phyloP scores from a whole-genome alignment of 2,888 invertebrate species.

The Entomobrya multifasciata region DNA sequence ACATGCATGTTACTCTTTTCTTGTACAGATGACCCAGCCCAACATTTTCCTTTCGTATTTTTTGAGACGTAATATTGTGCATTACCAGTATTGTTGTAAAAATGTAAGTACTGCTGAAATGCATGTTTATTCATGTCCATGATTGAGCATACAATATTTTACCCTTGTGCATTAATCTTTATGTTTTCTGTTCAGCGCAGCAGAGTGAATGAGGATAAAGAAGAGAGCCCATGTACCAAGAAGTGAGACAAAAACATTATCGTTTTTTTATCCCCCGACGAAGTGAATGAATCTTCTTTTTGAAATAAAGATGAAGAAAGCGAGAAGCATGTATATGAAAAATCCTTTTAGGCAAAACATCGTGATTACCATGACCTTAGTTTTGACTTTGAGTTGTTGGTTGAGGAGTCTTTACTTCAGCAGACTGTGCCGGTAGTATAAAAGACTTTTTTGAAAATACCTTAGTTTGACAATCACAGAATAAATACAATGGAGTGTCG shows the following conservation, averaged over 20 bases:
- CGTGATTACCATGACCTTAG: conserved; percentile 60
- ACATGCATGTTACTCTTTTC: neutral
- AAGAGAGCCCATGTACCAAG: neutral
- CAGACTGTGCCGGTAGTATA: neutral
- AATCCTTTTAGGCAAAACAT: conserved; percentile 22
- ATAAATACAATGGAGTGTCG: neutral
- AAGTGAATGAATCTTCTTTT: neutral
- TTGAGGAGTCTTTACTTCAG: neutral
- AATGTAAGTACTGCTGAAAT: neutral
- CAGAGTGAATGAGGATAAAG: neutral
- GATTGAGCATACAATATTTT: conserved; percentile 35
- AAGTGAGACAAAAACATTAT: neutral
- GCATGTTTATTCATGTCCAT: conserved; percentile 38
- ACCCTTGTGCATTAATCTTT: conserved; percentile 4
- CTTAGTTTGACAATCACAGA: neutral
- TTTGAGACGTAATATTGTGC: neutral
- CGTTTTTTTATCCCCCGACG: conserved; percentile 6
- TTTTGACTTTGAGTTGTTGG: neutral
- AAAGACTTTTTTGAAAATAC: neutral
- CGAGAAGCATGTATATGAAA: neutral
- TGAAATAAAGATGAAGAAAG: conserved; percentile 7
- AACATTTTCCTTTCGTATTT: conserved; percentile 5
- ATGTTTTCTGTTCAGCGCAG: too few species aligned
- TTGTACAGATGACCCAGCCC: conserved; percentile 44
- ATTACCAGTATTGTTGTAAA: neutral